phyloP scores from a whole-genome alignment of 1,140 invertebrate species.

The Aphaenogaster floridana region DNA sequence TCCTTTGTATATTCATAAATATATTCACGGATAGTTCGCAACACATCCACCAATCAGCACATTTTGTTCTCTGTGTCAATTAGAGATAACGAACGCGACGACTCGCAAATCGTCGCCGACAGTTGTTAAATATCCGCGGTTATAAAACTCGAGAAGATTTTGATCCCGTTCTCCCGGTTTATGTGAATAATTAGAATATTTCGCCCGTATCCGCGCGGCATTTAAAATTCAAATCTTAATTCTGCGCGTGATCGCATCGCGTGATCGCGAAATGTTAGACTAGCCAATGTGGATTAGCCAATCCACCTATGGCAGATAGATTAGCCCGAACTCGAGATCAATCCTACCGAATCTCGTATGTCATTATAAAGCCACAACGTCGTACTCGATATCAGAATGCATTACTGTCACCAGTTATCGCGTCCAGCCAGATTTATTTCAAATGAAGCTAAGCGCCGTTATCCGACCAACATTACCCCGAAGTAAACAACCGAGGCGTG shows the following conservation, averaged over 20 bases:
- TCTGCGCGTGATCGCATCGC: slow-evolving; percentile 14
- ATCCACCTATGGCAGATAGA: neutral
- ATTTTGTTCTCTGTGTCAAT: slow-evolving; percentile 34
- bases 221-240: slow-evolving; percentile 54
- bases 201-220: neutral
- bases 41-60: neutral
- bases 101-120: slow-evolving; percentile 7
- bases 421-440: slow-evolving; percentile 9
- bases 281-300: slow-evolving; percentile 19
- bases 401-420: slow-evolving; percentile 46
- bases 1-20: slow-evolving; percentile 60
- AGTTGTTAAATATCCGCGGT: slow-evolving; percentile 45
- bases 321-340: slow-evolving; percentile 50
- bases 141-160: slow-evolving; percentile 6
- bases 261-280: slow-evolving; percentile 27
- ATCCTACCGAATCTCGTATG: slow-evolving; percentile 40
- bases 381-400: slow-evolving; percentile 42
- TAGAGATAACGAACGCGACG: slow-evolving; percentile 51
- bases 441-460: slow-evolving; percentile 11
- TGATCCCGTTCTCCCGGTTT: neutral
- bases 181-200: slow-evolving; percentile 33
- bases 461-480: neutral
- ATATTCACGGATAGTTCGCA: slow-evolving; percentile 2
- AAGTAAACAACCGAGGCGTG: neutral
- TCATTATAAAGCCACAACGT: slow-evolving; percentile 50